Conservation (phyloP, 2,797 vertebrate genomes). For the Iguana delicatissima region DNA sequence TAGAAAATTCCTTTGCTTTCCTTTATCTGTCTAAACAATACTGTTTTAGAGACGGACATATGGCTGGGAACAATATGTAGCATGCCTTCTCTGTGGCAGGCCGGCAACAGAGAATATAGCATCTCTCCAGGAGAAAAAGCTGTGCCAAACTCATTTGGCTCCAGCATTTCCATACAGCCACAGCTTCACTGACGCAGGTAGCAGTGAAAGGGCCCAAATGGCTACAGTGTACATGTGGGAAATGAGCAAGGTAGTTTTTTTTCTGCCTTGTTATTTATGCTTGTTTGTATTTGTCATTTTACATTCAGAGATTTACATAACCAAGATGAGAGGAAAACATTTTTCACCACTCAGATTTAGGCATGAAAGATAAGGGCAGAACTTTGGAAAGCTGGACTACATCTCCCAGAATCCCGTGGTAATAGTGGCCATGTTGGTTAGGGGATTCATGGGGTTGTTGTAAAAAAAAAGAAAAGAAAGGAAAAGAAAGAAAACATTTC, state of each 20-base stretch:
- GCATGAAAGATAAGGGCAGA: background rate
- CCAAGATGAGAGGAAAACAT: background rate
- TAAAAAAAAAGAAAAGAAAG: background rate
- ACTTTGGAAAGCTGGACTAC: too few species aligned
- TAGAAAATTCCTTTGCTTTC: background rate
- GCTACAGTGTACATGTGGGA: background rate
- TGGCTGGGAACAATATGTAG: conserved; percentile 58
- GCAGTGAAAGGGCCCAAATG: background rate
- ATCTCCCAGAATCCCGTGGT: too few species aligned
- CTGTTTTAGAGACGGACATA: conserved; percentile 55
- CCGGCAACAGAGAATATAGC: conserved; percentile 45
- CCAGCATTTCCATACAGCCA: conserved; percentile 7
- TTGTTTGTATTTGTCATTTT: background rate
- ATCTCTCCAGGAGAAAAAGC: conserved; percentile 45
- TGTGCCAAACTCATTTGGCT: conserved; percentile 52
- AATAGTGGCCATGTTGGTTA: background rate
- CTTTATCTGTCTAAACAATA: background rate
- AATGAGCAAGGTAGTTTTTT: background rate
- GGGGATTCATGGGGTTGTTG: background rate
- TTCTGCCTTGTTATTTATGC: background rate
- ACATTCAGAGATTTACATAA: background rate
- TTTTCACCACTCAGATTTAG: background rate
- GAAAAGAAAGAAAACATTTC: too few species aligned
- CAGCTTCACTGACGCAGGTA: conserved; percentile 19
- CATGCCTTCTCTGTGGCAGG: background rate